Conservation (phyloP, 1,140 invertebrate genomes). For the Euborellia annulipes region DNA sequence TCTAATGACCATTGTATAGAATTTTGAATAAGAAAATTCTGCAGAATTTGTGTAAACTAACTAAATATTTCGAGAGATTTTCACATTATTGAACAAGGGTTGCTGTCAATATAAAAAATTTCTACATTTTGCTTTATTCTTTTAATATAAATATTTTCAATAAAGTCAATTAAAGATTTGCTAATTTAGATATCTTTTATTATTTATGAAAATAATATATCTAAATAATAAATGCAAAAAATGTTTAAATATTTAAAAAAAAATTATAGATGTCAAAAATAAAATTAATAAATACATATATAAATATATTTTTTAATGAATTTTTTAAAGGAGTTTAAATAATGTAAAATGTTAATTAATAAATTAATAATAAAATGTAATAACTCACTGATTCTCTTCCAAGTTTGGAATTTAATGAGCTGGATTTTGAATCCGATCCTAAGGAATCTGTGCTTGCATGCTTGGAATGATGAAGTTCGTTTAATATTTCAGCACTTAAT, state of each 20-base stretch:
- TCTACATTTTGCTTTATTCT: no score
- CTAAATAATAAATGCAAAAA: slow-evolving; percentile 14
- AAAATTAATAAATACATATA: neutral
- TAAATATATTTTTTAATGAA: neutral
- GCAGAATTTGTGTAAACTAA: no score
- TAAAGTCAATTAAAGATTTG: no score
- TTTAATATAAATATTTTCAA: no score
- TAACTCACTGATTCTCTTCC: slow-evolving; percentile 54
- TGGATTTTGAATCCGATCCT: slow-evolving; percentile 66
- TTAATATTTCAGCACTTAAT: slow-evolving; percentile 32
- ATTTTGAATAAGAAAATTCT: no score
- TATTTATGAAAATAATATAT: slow-evolving; percentile 18
- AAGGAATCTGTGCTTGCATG: slow-evolving; percentile 62
- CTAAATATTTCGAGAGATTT: no score
- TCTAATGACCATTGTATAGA: no score
- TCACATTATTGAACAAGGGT: no score
- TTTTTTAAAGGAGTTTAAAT: neutral
- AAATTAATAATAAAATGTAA: slow-evolving; percentile 4
- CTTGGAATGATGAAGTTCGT: slow-evolving; percentile 36
- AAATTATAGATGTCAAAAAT: neutral
- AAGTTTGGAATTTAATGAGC: slow-evolving; percentile 65
- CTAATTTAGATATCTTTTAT: no score
- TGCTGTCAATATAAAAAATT: no score
- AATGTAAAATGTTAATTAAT: slow-evolving; percentile 8
- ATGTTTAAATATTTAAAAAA: neutral